Evolutionary conservation across 2,113 vertebrate species (phyloP), one percentile per base, ranked within the genome.

Genomic region (Eretmochelys imbricata): DNA sequence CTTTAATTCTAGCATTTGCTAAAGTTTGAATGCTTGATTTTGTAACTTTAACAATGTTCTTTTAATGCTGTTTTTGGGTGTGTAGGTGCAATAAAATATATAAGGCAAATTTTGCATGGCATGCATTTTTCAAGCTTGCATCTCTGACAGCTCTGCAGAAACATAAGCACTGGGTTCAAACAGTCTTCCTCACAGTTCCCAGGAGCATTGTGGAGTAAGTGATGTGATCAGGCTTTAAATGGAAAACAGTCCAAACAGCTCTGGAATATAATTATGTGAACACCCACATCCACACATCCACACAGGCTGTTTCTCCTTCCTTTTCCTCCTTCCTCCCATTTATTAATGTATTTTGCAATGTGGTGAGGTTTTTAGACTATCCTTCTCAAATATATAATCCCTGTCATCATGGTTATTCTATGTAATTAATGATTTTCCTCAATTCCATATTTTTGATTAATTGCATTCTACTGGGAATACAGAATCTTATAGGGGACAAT

Each of bases 61-160:
- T 80, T 35, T 42, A 2, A 6, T n/a, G 0, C 0, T 24, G 5
- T 2, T 38, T 20, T 20, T 16, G 25, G 31, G 59, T 12, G 2
- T 24, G 54, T 19, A 38, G 8, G 35, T 50, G 17, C 46, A 62
- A 79, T 31, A 31, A 49, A 62, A 20, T 16, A 38, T 4, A 3
- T 0, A 48, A 50, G 50, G 82, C 6, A 5, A 38, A 46, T 3
- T 51, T 27, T 54, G 89, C 5, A 0, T 1, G 19, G 10, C 42
- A 10, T 0, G 0, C 6, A 9, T 48, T 96, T 88, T 82, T 84
- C 72, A 54, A 85, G 54, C 27, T 65, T 17, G 13, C 2, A 5
- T 65, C 78, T 80, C 80, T 25, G 69, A 19, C 59, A 83, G 51
- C 87, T 84, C 1, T 0, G 6, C 27, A 88, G 80, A 72, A 25